Evolutionary conservation across 2,113 vertebrate species (phyloP).

Genomic region (Aptenodytes forsteri): DNA sequence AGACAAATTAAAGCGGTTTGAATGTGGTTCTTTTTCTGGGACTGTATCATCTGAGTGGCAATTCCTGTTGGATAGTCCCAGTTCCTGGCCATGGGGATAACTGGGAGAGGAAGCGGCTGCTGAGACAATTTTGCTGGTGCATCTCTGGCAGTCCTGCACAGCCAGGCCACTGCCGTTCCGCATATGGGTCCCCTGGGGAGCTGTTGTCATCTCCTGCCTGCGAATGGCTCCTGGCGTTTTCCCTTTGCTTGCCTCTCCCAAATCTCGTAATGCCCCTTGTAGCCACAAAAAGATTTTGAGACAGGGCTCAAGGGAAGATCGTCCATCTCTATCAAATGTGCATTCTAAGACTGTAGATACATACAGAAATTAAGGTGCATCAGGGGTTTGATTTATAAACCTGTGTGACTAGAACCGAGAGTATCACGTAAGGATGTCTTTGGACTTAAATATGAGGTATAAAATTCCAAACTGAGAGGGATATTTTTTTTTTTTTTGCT

Average conservation of each 20-base stretch:
- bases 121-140: background rate
- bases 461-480: background rate
- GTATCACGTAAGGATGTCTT: background rate
- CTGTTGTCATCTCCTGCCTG: background rate
- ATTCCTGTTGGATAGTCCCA: background rate
- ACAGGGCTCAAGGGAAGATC: background rate
- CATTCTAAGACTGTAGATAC: background rate
- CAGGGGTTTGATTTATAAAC: background rate
- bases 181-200: background rate
- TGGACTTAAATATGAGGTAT: background rate
- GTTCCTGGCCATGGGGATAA: background rate
- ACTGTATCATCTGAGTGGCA: background rate
- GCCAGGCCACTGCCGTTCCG: rapidly evolving
- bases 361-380: background rate
- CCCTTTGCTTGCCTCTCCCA: background rate
- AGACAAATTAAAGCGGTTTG: background rate
- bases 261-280: background rate
- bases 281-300: background rate
- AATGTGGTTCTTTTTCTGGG: background rate
- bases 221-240: rapidly evolving
- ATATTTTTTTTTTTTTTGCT: background rate
- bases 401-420: background rate
- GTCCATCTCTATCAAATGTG: background rate
- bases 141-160: background rate
- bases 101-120: background rate